Base-by-base conservation (phyloP, 23 tunicate genomes). In the Phallusia fumigata region DNA sequence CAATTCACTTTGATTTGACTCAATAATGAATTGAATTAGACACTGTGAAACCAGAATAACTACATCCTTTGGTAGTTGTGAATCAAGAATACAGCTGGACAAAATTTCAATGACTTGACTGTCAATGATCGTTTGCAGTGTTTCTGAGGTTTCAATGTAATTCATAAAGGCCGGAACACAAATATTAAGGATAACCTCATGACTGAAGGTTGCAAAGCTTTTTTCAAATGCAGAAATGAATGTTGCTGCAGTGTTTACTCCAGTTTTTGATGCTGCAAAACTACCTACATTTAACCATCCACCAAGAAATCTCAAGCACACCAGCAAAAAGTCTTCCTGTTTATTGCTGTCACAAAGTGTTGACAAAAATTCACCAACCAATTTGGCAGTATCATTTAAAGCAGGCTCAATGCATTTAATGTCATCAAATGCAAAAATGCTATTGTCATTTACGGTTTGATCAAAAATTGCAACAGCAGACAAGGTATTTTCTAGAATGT, bases 211-310 rank as follows among this genome's bases (percentile, higher is more conserved):
- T 31, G 58, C 45, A 28, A 76, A 1, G 36, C 74, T 31, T 40
- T 31, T 18, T 65, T 83, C 79, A 50, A 87, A 84, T 10, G 76
- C 26, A 0, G 26, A 33, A 24, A 76, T 45, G 52, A 80, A 15
- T 10, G 73, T 64, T 19, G 76, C 32, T 3, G 75, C 64, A 45
- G 77, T 72, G n/a, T 82, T 84, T 45, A 65, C 31, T 6, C 87
- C 90, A 26, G 65, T 65, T 76, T 88, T 53, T 12, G 90, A 86
- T 12, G 84, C 24, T 34, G 84, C 85, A 83, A 79, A 82, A 30
- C 36, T 16, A 36, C 84, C 78, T 30, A 92, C 82, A 49, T 92
- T 92, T 26, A 92, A 45, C 88, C 88, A 92, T 21, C 91, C 75
- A 31, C 86, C 83, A 0, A 92, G 32, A 51, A 53, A 52, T 75